A percentile compares a stretch with the other conserved stretches of the same genome.
phyloP scores from a whole-genome alignment of 2,113 vertebrate genomes.

The Tamias sibiricus region DNA sequence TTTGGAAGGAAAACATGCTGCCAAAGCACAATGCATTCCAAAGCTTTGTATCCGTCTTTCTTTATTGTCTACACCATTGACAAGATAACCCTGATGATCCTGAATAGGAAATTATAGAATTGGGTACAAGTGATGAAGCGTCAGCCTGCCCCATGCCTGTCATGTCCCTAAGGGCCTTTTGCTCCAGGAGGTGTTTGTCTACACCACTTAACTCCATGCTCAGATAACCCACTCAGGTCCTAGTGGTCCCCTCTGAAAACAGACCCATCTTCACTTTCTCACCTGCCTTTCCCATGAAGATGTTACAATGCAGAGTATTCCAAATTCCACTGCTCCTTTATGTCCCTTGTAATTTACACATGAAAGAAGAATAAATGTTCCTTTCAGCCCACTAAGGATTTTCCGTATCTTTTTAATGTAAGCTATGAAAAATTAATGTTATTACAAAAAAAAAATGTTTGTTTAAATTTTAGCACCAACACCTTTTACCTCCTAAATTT shows the following conservation, averaged over 20 bases:
- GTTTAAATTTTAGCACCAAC: background rate
- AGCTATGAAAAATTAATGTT: conserved; percentile 58
- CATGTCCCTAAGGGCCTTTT: background rate
- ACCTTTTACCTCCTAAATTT: conserved; percentile 56
- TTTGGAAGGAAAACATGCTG: conserved; percentile 37
- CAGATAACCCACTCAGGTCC: background rate
- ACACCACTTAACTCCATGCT: background rate
- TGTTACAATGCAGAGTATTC: background rate
- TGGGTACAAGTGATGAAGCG: background rate
- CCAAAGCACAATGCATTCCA: conserved; percentile 15
- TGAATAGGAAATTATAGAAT: background rate
- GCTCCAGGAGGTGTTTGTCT: background rate
- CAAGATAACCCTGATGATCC: background rate
- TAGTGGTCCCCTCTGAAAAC: background rate
- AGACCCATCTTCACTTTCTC: background rate
- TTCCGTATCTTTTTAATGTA: conserved; percentile 60
- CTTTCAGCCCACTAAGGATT: conserved; percentile 9
- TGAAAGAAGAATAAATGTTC: conserved; percentile 67
- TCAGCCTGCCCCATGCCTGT: background rate
- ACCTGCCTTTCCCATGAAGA: background rate
- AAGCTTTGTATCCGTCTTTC: background rate
- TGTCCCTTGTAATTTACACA: conserved; percentile 47
- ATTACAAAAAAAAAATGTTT: background rate
- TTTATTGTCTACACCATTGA: background rate
- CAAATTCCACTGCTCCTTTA: background rate